These are phyloP conservation scores for Metellina segmentata DNA, from an alignment of 2,888 invertebrate genomes.

Conservation along the genomic window DNA sequence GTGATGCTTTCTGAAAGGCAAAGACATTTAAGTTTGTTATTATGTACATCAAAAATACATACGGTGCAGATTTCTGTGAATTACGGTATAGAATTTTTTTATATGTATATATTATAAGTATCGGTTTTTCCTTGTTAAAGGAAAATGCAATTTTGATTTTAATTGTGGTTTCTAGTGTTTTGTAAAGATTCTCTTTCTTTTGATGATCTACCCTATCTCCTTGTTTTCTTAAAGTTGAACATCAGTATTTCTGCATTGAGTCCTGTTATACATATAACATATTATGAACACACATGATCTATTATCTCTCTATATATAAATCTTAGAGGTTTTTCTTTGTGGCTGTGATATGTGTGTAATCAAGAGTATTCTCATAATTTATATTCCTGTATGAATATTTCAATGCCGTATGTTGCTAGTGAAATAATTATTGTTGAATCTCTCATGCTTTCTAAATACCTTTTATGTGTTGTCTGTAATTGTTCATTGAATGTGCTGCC, in stretches of 20 bases:
- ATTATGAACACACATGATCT: conserved; percentile 18
- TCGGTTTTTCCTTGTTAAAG: conserved; percentile 6
- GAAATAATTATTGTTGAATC: conserved; percentile 48
- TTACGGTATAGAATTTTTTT: conserved; percentile 35
- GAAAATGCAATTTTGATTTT: background rate
- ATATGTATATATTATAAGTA: conserved; percentile 8
- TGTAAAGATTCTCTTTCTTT: background rate
- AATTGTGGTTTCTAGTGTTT: background rate
- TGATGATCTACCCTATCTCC: background rate
- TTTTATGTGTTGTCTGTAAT: conserved; percentile 24
- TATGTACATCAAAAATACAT: background rate
- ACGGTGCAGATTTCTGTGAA: conserved; percentile 24
- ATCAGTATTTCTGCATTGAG: conserved; percentile 15
- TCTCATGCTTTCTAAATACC: conserved; percentile 48
- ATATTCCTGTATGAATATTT: conserved; percentile 45
- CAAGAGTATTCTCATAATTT: conserved; percentile 62
- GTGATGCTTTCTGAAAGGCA: conserved; percentile 37
- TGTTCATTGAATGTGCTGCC: conserved; percentile 10
- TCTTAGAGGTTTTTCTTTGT: conserved; percentile 67
- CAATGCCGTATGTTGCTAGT: conserved; percentile 9
- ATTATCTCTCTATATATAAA: conserved; percentile 34
- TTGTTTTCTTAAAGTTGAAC: conserved; percentile 17
- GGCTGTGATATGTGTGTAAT: conserved; percentile 73
- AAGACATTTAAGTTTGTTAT: conserved; percentile 6
- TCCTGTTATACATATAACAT: conserved; percentile 15